phyloP scores from a whole-genome alignment of 2,797 vertebrate genomes.

The Salarias fasciatus region DNA sequence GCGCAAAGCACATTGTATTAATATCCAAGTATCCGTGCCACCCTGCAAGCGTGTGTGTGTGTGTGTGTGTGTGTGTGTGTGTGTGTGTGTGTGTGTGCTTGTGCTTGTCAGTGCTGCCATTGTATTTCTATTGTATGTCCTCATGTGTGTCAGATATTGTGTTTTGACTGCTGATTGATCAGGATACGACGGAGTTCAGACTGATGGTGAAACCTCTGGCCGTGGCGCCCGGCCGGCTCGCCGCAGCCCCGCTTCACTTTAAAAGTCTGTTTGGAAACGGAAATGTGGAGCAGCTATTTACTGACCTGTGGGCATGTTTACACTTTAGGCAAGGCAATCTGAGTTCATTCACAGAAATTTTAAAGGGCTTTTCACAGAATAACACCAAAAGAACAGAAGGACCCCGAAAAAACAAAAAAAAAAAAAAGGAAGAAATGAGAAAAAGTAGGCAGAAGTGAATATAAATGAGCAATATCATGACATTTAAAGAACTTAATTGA shows the following conservation, averaged over 20 bases:
- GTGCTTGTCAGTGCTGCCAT: slow-evolving; percentile 6
- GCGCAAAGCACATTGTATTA: slow-evolving; percentile 77
- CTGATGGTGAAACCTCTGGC: too few relatives aligned
- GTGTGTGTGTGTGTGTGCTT: slow-evolving; percentile 8
- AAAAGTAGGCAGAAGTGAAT: too few relatives aligned
- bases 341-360: neutral
- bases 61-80: slow-evolving; percentile 5
- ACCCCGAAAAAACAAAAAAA: too few relatives aligned
- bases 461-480: neutral
- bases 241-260: slow-evolving; percentile 25
- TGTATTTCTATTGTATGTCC: too few relatives aligned
- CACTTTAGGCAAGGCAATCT: slow-evolving; percentile 19
- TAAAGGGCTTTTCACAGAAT: slow-evolving; percentile 1
- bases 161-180: slow-evolving; percentile 22
- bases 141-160: too few relatives aligned
- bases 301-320: slow-evolving; percentile 56
- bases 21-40: slow-evolving; percentile 67
- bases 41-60: slow-evolving; percentile 39
- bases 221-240: slow-evolving; percentile 3
- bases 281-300: slow-evolving; percentile 16
- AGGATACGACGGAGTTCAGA: slow-evolving; percentile 20
- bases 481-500: neutral
- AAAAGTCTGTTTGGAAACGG: slow-evolving; percentile 26
- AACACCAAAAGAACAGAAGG: neutral
- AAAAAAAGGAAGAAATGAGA: too few relatives aligned